These are phyloP conservation scores for Xestia xanthographa DNA, from an alignment of 2,888 invertebrate species.

Conservation along the genomic window DNA sequence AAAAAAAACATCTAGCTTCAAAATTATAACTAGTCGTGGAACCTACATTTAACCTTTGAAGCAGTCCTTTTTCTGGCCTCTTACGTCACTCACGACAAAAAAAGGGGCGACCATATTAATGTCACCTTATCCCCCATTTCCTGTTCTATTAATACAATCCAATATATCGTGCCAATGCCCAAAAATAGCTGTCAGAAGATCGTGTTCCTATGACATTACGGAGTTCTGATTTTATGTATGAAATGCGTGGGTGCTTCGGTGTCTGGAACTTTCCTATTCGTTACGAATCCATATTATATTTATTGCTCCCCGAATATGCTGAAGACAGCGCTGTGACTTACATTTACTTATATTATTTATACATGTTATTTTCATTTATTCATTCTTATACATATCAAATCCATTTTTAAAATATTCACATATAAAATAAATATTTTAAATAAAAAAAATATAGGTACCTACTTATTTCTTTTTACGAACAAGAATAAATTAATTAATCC, in stretches of 20 bases:
- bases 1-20: not conserved
- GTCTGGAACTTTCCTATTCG: conserved; percentile 4
- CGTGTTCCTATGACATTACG: not conserved
- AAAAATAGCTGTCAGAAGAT: conserved; percentile 18
- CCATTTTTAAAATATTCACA: too few relatives aligned
- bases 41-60: not conserved
- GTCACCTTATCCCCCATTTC: not conserved
- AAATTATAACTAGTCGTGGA: not conserved
- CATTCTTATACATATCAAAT: too few relatives aligned
- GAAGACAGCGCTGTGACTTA: not conserved
- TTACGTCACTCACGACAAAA: not conserved
- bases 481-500: too few relatives aligned
- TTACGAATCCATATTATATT: not conserved
- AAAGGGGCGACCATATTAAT: not conserved
- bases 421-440: too few relatives aligned
- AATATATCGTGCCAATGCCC: not conserved
- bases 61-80: not conserved
- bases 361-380: not conserved
- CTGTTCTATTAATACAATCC: conserved; percentile 15
- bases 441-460: too few relatives aligned
- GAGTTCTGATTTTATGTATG: conserved; percentile 14
- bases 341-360: too few relatives aligned
- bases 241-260: conserved; percentile 6
- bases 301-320: not conserved
- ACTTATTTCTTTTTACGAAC: too few relatives aligned